phyloP scores from a whole-genome alignment of 2,888 invertebrate species.

The Fragum whitleyi region DNA sequence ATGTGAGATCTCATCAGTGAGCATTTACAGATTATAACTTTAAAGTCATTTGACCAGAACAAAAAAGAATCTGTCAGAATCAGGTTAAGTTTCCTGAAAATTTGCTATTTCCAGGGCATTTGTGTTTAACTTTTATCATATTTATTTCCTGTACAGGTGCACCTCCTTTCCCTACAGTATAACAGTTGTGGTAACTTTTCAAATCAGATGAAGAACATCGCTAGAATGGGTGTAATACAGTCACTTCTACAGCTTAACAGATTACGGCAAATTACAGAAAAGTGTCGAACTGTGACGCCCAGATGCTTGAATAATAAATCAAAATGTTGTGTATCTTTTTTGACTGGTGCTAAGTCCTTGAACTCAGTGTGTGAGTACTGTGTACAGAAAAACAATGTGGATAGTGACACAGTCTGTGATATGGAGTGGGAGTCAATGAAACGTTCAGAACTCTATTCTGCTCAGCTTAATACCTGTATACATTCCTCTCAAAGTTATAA shows the following conservation, averaged over 20 bases:
- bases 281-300: slow-evolving; percentile 27
- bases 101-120: too few species aligned
- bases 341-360: slow-evolving; percentile 32
- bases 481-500: slow-evolving; percentile 74
- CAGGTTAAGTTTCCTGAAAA: too few species aligned
- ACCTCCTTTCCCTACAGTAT: slow-evolving; percentile 41
- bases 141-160: slow-evolving; percentile 22
- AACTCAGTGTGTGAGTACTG: slow-evolving; percentile 73
- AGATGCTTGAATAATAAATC: neutral
- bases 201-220: slow-evolving; percentile 17
- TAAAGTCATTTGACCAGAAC: too few species aligned
- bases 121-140: too few species aligned
- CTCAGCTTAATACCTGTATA: slow-evolving; percentile 66
- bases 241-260: slow-evolving; percentile 26
- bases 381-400: slow-evolving; percentile 40
- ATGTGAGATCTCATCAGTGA: too few species aligned
- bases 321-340: slow-evolving; percentile 68
- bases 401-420: slow-evolving; percentile 58
- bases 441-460: slow-evolving; percentile 43
- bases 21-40: too few species aligned
- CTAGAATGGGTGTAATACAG: neutral
- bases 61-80: too few species aligned
- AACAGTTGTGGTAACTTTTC: slow-evolving; percentile 55
- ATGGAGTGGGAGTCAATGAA: slow-evolving; percentile 43
- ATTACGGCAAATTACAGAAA: slow-evolving; percentile 33